Evolutionary conservation across 1,140 invertebrate species (phyloP), one percentile per base, ranked within the genome.

Genomic region (Aculops lycopersici): DNA sequence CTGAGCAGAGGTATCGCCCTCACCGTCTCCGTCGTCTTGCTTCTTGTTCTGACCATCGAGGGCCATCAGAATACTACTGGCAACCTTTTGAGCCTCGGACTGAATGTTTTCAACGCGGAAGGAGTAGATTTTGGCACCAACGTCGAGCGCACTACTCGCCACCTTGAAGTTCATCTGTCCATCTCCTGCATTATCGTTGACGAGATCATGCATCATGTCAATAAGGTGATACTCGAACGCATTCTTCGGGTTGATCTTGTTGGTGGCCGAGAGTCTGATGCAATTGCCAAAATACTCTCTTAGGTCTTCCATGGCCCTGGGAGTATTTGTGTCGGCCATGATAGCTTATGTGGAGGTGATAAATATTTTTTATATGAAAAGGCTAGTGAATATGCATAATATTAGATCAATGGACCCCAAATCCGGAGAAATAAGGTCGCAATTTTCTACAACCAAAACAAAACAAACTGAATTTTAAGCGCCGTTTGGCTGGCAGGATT

Each of bases 201-300:
- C 48, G 59, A 74, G 65, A 17, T 69, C 66, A 3, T 67, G 61
- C 65, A 81, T 71, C 48, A 71, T 72, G 51, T 79, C 75, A 49
- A 79, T 79, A 21, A 79, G 62, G 50, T 75, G 67, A 1, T 80
- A 57, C 46, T 67, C 69, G 61, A 78, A 81, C 1, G 73, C 75
- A 66, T 79, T 80, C 52, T 76, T 75, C 16, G 64, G 59, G 49
- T 66, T 79, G 44, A 80, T 78, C 71, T 78, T 75, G 62, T 71
- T 71, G 58, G 70, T 67, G 40, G 66, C 58, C 50, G 63, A 69
- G 13, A 72, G 55, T 49, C 70, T 68, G 21, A 72, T 64, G 49
- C 69, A 71, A 38, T 64, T n/a, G n/a, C n/a, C n/a, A n/a, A n/a
- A n/a, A n/a, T n/a, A n/a, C n/a, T n/a, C n/a, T n/a, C n/a, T n/a